Evolutionary conservation across 2,797 vertebrate genomes (phyloP).

Genomic region (Gymnothorax javanicus): DNA sequence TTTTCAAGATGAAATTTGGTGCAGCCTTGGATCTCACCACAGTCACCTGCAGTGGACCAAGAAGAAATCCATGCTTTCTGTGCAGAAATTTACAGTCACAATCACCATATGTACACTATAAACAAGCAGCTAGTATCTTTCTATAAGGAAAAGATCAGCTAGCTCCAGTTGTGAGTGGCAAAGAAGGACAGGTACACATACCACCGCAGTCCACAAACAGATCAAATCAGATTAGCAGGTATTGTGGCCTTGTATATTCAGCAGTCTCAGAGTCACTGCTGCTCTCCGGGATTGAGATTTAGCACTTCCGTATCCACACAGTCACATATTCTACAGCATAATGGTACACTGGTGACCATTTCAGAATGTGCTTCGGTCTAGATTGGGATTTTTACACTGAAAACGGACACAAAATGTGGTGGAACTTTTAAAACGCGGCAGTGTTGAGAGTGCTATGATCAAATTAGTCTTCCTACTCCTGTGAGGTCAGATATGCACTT

Average conservation of each 20-base stretch:
- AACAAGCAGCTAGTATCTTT: neutral
- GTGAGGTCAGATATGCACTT: slow-evolving; percentile 1
- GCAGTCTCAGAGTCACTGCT: neutral
- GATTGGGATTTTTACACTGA: neutral
- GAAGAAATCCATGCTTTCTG: slow-evolving; percentile 36
- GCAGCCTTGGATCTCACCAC: neutral
- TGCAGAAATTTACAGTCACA: slow-evolving; percentile 32
- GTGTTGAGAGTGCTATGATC: slow-evolving; percentile 19
- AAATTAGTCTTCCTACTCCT: slow-evolving; percentile 42
- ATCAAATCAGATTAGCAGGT: neutral
- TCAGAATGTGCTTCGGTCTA: neutral
- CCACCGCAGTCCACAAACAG: neutral
- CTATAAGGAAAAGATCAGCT: neutral
- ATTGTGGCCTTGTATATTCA: neutral
- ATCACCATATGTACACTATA: slow-evolving; percentile 27
- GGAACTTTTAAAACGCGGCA: slow-evolving; percentile 12
- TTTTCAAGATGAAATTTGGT: slow-evolving; percentile 17
- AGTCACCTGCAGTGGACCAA: slow-evolving; percentile 31
- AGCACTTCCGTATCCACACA: neutral
- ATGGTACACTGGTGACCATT: neutral
- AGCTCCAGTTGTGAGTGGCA: neutral
- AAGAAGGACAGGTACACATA: neutral
- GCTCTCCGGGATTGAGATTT: neutral
- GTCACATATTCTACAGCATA: no score
- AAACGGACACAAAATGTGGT: slow-evolving; percentile 19